Percentiles rank a stretch among this genome's conserved stretches.
Conservation (phyloP, 2,888 invertebrate genomes). For the Sinohyriopsis cumingii region DNA sequence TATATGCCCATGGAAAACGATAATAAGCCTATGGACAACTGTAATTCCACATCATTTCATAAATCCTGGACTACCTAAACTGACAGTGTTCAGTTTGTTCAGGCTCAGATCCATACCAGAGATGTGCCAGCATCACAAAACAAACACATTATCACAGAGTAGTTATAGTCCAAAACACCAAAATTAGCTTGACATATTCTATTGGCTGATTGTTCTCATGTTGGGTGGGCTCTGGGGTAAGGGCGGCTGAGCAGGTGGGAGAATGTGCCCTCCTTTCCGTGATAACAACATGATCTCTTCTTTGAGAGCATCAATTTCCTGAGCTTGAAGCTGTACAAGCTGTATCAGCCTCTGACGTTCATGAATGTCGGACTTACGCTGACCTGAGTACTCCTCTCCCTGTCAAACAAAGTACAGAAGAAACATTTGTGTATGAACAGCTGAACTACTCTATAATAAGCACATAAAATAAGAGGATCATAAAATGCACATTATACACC, state of each 20-base stretch:
- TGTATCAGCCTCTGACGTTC: constrained; percentile 70
- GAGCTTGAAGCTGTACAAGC: constrained; percentile 71
- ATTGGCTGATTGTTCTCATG: constrained; percentile 51
- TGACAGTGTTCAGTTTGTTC: too few species aligned
- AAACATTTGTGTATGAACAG: neutral
- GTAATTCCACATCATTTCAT: too few species aligned
- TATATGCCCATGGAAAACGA: too few species aligned
- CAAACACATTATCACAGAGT: too few species aligned
- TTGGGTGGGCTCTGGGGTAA: constrained; percentile 56
- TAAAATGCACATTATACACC: too few species aligned
- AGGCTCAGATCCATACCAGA: too few species aligned
- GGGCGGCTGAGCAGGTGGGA: constrained; percentile 71
- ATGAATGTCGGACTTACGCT: constrained; percentile 63
- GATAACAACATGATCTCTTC: constrained; percentile 71
- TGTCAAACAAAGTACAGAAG: constrained; percentile 24
- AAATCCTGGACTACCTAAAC: too few species aligned
- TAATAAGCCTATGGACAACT: too few species aligned
- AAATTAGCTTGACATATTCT: neutral
- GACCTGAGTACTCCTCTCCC: constrained; percentile 67
- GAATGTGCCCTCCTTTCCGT: constrained; percentile 71
- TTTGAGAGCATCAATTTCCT: constrained; percentile 71
- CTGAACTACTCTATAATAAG: neutral
- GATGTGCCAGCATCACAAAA: too few species aligned
- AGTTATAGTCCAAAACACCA: too few species aligned
- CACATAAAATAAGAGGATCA: too few species aligned